Base-by-base conservation (phyloP, 2,888 invertebrate genomes). In the Aproaerema taeniolella region DNA sequence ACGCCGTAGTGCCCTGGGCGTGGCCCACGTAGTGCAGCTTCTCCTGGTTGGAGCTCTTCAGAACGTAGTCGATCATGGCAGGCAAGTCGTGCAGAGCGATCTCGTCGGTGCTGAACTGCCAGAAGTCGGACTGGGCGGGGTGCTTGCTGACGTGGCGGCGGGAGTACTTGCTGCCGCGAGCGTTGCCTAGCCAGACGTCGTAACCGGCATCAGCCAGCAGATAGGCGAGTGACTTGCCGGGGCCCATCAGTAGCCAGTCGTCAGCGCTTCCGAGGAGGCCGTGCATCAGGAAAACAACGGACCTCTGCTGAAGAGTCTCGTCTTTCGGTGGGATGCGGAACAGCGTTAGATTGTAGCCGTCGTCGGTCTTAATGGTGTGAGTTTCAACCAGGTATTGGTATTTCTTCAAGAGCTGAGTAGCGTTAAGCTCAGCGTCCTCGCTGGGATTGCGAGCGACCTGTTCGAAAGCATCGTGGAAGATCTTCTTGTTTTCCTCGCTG, bases 201-300 rank as follows among this genome's bases (percentile, higher is more conserved):
- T 67, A 78, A 41, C 80, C 82, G 26, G 72, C 73, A 46, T 82
- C 77, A 15, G 74, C 58, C 10, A 86, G 65, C 45, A 72, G 50
- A 58, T 72, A 85, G 13, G 80, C 72, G 25, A 86, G 75, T 0
- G 82, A 76, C 44, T 89, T 88, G 41, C 86, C 73, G 0, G 90
- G 89, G 10, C 90, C 89, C 66, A 91, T 89, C 45, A 92, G 73
- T 2, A 94, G 76, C 90, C 91, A 95, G 63, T 91, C 89, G 16
- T 90, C 88, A 0, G 92, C 89, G 48, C 90, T 89, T 31, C 89
- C 90, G n/a, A 92, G 64, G 2, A 94, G 66, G 3, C 93, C 91
- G 61, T 91, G 91, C 74, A 89, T 81, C 26, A 91, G 51, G 43
- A 91, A 76, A 1, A 88, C 88, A 1, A 82, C 85, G 4, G 85